phyloP scores from a whole-genome alignment of 2,113 vertebrate species.

The Lepus americanus region DNA sequence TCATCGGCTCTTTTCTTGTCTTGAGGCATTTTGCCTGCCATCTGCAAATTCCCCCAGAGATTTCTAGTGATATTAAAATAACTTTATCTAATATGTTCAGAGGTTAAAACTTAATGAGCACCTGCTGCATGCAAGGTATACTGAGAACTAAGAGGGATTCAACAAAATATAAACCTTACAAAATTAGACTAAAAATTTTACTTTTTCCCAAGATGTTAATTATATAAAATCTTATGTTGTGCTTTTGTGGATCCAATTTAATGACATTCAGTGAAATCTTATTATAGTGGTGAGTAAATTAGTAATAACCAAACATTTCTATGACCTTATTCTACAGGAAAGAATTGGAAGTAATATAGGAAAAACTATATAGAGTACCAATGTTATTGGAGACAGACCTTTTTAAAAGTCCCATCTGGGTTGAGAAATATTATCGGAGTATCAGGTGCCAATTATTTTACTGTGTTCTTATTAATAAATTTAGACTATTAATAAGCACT shows the following conservation, averaged over 20 bases:
- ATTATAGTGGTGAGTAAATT: background rate
- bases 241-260: conserved; percentile 6
- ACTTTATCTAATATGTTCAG: background rate
- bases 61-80: conserved; percentile 50
- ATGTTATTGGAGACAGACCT: background rate
- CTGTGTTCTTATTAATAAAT: no score
- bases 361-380: background rate
- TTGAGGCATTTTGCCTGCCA: conserved; percentile 23
- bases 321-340: background rate
- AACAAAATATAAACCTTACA: background rate
- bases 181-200: background rate
- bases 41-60: conserved; percentile 14
- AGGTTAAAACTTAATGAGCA: conserved; percentile 67
- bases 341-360: conserved; percentile 1
- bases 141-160: background rate
- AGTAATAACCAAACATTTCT: conserved; percentile 19
- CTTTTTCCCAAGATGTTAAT: background rate
- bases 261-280: background rate
- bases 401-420: no score
- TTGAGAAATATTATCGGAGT: no score
- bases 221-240: conserved; percentile 12
- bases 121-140: conserved; percentile 9
- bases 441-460: no score
- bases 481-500: no score
- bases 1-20: background rate